Percentiles rank a stretch among this genome's conserved stretches.
Evolutionary conservation across 2,113 vertebrate species (phyloP).

Genomic region (Sialia sialis): DNA sequence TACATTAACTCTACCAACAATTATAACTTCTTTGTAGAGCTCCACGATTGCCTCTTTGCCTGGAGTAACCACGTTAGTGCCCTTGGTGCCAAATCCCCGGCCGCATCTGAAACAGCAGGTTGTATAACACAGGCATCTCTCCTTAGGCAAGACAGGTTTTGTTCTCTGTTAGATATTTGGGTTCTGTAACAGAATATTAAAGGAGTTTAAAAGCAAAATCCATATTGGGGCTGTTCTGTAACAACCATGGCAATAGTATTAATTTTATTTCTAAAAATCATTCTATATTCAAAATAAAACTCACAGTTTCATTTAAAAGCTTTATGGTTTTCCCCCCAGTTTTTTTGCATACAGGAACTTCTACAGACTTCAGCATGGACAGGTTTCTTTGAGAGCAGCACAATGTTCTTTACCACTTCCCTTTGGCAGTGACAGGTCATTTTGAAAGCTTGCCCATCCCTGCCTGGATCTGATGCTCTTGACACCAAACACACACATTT

Average conservation of each 20-base stretch:
- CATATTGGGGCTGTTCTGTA: neutral
- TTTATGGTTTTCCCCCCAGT: fast-evolving
- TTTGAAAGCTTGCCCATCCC: conserved; percentile 11
- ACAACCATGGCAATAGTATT: fast-evolving
- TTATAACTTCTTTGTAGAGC: neutral
- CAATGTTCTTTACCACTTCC: neutral
- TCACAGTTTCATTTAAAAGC: neutral
- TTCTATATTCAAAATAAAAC: neutral
- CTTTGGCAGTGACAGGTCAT: conserved; percentile 15
- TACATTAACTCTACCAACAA: neutral
- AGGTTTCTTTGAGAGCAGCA: neutral
- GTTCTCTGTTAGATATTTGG: neutral
- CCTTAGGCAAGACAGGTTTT: neutral
- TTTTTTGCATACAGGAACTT: neutral
- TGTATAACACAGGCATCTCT: neutral
- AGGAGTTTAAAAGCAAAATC: neutral
- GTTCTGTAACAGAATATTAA: neutral
- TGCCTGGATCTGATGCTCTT: conserved; percentile 18
- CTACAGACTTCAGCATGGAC: neutral
- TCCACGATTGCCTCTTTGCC: neutral
- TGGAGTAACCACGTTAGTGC: neutral
- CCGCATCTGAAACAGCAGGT: neutral
- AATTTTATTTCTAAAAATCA: neutral
- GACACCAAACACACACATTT: conserved; percentile 9
- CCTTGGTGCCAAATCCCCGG: fast-evolving